These are phyloP conservation scores for Caiman crocodilus DNA, from an alignment of 2,797 vertebrate species.

Conservation along the genomic window DNA sequence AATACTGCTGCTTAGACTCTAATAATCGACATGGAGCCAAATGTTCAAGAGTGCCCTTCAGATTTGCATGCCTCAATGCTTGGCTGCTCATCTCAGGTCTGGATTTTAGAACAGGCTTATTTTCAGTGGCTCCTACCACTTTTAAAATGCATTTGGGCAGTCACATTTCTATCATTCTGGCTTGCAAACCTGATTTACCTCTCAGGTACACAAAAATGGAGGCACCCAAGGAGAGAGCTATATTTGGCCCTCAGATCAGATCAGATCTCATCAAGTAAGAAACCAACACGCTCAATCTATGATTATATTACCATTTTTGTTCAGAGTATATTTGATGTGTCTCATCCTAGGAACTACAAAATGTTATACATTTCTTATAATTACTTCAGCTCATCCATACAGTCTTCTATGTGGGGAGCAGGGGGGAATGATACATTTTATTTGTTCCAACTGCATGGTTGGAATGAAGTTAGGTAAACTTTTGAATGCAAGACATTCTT, in stretches of 20 bases:
- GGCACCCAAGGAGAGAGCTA: not conserved
- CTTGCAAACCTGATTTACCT: not conserved
- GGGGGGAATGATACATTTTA: too few species aligned
- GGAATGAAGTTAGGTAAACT: too few species aligned
- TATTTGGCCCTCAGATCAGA: too few species aligned
- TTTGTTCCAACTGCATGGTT: too few species aligned
- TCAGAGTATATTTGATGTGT: too few species aligned
- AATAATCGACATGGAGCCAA: not conserved
- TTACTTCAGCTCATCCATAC: not conserved
- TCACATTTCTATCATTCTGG: not conserved
- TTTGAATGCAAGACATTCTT: too few species aligned
- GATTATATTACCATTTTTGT: too few species aligned
- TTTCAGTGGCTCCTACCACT: accelerated
- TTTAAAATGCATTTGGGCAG: not conserved
- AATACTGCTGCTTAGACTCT: not conserved
- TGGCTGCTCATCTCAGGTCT: not conserved
- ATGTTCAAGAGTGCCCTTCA: not conserved
- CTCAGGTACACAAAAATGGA: not conserved
- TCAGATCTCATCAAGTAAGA: too few species aligned
- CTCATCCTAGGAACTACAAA: not conserved
- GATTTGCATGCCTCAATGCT: not conserved
- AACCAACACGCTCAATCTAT: too few species aligned
- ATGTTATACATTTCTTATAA: not conserved
- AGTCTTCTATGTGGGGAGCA: too few species aligned
- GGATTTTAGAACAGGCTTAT: not conserved